These are phyloP conservation scores for Tauraco erythrolophus DNA, from an alignment of 2,113 vertebrate species.

Conservation along the genomic window DNA sequence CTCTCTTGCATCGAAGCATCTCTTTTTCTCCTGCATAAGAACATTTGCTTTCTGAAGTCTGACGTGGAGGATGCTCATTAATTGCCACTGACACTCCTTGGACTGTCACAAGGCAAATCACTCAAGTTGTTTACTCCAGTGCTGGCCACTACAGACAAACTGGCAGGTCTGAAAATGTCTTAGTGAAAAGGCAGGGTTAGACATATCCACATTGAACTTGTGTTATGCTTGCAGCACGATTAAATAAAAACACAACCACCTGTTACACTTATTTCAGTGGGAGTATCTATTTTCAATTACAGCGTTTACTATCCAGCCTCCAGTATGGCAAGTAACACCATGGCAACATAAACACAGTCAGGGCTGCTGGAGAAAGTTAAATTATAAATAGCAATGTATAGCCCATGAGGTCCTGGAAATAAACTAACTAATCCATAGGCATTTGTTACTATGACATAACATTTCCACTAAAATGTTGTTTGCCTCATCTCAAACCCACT, in stretches of 20 bases:
- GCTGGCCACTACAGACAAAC: not conserved
- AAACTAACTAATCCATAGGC: conserved; percentile 67
- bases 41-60: not conserved
- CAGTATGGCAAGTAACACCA: conserved; percentile 71
- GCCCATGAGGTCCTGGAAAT: conserved; percentile 67
- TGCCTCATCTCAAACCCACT: conserved; percentile 22
- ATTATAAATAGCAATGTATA: conserved; percentile 73
- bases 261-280: conserved; percentile 79
- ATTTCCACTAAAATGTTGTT: conserved; percentile 37
- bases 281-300: conserved; percentile 80
- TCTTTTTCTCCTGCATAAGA: not conserved
- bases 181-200: not conserved
- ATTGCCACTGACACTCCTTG: not conserved
- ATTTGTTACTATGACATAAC: conserved; percentile 63
- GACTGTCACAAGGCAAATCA: not conserved
- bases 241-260: conserved; percentile 74
- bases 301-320: conserved; percentile 63
- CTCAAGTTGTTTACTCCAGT: not conserved
- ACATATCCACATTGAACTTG: conserved; percentile 22
- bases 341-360: conserved; percentile 78
- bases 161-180: not conserved
- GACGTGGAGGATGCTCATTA: not conserved
- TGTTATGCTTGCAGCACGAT: not conserved
- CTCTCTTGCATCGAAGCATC: not conserved
- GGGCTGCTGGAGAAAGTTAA: conserved; percentile 57